Base-by-base conservation (phyloP, 2,113 vertebrate genomes). In the Lepisosteus osseus region DNA sequence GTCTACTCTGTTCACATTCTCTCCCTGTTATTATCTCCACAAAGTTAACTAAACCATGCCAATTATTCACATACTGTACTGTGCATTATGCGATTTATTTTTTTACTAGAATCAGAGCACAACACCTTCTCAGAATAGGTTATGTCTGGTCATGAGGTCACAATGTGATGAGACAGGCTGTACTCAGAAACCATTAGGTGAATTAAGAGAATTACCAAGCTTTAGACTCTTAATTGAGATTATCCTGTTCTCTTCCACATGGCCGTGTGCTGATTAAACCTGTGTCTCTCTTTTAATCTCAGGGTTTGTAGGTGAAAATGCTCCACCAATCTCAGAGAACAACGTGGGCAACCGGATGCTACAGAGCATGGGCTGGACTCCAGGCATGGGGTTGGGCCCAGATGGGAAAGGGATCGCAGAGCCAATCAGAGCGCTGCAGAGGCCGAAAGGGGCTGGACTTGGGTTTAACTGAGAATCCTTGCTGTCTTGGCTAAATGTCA, bases 331-430 rank as follows among this genome's bases (percentile, higher is more conserved):
- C 77, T 84, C 91, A 62, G 92, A 94, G 76, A 92, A 73, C 86
- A 94, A 93, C 86, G 92, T 93, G 75, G 93, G 93, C 68, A 93
- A 88, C 78, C 86, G 91, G 72, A 93, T 93, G 92, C 91, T 93
- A 71, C 93, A 93, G 80, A 92, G 64, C 6, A 92, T 93, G 91
- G 92, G 92, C 57, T 93, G 93, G 92, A 91, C 85, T 1, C 92
- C 91, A 6, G 92, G 92, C 57, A 88, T 84, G 0, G 92, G 93
- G 69, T 91, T 93, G 0, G 92, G 92, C 74, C 86, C 90, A 12
- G 91, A 92, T 0, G 89, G 93, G 80, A 92, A 89, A 76, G 92
- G 92, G 4, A 89, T 93, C 4, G 74, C 93, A 7, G 93, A 93
- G 77, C 92, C 92, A 0, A 84, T 94, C 67, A 82, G 90, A 79